Conservation (phyloP, 2,888 invertebrate species). For the Synergus laeviventris region DNA sequence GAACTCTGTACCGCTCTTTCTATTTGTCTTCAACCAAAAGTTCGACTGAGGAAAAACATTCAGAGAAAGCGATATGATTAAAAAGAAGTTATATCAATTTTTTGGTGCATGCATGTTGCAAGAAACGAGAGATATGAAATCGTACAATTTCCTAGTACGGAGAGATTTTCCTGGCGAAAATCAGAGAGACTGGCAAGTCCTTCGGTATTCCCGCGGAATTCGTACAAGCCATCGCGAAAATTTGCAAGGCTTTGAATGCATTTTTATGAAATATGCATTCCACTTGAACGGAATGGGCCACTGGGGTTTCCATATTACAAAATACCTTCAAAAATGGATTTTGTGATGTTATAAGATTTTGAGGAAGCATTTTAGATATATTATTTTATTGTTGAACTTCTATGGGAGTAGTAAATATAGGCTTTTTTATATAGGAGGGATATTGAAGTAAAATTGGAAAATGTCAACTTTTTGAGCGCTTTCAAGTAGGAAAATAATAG, state of each 20-base stretch:
- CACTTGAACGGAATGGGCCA: neutral
- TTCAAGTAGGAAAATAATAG: too few relatives aligned
- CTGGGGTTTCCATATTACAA: neutral
- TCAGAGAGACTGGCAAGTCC: neutral
- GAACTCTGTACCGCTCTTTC: neutral
- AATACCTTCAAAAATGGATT: neutral
- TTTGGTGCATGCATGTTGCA: conserved; percentile 4
- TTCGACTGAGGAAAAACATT: neutral
- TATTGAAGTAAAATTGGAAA: too few relatives aligned
- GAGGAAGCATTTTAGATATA: neutral
- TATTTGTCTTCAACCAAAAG: conserved; percentile 1
- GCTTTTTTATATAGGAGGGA: too few relatives aligned
- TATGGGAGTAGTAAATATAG: too few relatives aligned
- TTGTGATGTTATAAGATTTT: neutral
- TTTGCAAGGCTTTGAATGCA: conserved; percentile 16
- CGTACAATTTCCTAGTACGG: conserved; percentile 1
- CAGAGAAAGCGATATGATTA: neutral
- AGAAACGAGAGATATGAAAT: conserved; percentile 28
- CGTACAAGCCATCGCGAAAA: neutral
- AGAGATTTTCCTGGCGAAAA: neutral
- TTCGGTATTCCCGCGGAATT: neutral
- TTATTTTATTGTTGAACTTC: neutral
- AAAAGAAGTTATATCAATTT: conserved; percentile 13
- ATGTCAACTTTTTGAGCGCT: too few relatives aligned
- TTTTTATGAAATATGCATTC: conserved; percentile 34